A percentile compares a stretch with the other conserved stretches of the same genome.
These are phyloP conservation scores for Rhamnusium bicolor DNA, from an alignment of 2,888 invertebrate species.

Conservation along the genomic window DNA sequence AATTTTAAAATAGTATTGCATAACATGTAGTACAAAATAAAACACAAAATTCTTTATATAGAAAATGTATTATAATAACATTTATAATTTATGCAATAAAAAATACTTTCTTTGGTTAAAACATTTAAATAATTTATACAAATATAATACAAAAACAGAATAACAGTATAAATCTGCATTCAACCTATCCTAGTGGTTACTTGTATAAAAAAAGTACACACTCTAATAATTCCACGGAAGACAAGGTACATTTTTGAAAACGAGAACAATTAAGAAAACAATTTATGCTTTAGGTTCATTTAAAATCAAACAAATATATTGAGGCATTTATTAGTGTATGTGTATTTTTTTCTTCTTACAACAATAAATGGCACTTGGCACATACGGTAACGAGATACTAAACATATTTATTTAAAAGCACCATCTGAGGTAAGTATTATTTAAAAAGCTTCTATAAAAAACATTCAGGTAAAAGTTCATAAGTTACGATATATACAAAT, in stretches of 20 bases:
- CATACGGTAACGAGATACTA: slow-evolving; percentile 60
- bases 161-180: background rate
- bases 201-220: slow-evolving; percentile 18
- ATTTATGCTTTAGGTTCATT: no score
- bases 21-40: background rate
- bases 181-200: slow-evolving; percentile 17
- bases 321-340: background rate
- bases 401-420: slow-evolving; percentile 19
- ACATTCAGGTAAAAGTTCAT: slow-evolving; percentile 23
- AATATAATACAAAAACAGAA: slow-evolving; percentile 30
- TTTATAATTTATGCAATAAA: slow-evolving; percentile 35
- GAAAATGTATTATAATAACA: slow-evolving; percentile 33
- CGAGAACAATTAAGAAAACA: no score
- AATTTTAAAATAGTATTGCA: background rate
- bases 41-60: slow-evolving; percentile 16
- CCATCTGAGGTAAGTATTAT: slow-evolving; percentile 25
- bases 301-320: no score
- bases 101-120: slow-evolving; percentile 52
- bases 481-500: slow-evolving; percentile 20
- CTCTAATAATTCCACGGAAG: slow-evolving; percentile 19
- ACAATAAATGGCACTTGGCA: slow-evolving; percentile 62
- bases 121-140: slow-evolving; percentile 44
- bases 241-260: no score
- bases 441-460: slow-evolving; percentile 28
- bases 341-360: background rate